These are phyloP conservation scores for Tragelaphus strepsiceros DNA, from an alignment of 2,113 vertebrate species.

Conservation along the genomic window DNA sequence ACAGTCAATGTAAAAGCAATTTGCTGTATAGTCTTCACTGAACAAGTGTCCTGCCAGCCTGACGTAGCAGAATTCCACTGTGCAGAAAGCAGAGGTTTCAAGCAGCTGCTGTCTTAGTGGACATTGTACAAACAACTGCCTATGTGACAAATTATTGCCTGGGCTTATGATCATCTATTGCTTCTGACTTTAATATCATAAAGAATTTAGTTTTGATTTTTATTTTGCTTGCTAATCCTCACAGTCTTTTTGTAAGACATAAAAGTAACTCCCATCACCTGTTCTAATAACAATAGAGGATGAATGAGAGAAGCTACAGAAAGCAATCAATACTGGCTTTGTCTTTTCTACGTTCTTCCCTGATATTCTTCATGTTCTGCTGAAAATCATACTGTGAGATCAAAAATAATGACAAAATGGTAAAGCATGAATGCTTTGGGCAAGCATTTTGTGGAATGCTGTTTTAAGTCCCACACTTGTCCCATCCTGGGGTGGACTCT, in stretches of 20 bases:
- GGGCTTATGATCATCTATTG: not conserved
- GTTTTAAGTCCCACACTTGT: conserved; percentile 47
- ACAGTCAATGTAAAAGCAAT: conserved; percentile 21
- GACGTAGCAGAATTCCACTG: conserved; percentile 3
- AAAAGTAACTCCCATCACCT: not conserved
- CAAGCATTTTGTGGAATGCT: conserved; percentile 10
- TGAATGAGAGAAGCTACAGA: not conserved
- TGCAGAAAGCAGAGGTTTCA: not conserved
- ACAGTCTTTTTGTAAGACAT: conserved; percentile 47
- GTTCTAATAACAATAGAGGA: not conserved
- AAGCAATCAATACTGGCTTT: not conserved
- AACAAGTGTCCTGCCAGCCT: not conserved
- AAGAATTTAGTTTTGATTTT: conserved; percentile 16
- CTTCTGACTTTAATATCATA: conserved; percentile 16
- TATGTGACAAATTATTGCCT: not conserved
- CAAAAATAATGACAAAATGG: not conserved
- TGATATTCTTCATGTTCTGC: not conserved
- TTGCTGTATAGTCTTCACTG: not conserved
- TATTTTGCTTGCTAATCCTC: conserved; percentile 54
- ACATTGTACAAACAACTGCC: not conserved
- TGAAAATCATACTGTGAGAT: not conserved
- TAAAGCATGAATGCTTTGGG: not conserved
- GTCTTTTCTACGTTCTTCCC: not conserved
- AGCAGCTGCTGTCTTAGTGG: conserved; percentile 46
- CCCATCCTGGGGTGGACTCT: not conserved